Conservation (phyloP, 1,140 invertebrate genomes). For the Cepaea nemoralis region DNA sequence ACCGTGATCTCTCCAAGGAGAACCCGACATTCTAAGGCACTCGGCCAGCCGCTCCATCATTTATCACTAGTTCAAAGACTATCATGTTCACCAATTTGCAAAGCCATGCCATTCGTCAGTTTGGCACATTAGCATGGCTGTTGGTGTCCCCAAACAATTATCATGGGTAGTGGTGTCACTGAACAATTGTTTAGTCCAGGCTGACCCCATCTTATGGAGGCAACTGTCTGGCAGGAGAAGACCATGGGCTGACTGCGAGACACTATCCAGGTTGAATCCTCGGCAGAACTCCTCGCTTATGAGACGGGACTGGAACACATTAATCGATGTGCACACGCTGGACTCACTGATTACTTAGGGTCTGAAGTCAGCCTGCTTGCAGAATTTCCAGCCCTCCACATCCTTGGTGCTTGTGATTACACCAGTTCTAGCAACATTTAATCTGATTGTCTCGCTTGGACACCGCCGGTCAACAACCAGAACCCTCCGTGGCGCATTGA, state of each 20-base stretch:
- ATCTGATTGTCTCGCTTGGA: neutral
- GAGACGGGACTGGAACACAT: neutral
- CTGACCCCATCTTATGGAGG: too few species aligned
- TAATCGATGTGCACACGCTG: neutral
- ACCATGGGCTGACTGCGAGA: neutral
- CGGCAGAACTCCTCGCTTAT: neutral
- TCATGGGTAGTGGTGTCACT: too few species aligned
- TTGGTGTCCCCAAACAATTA: neutral
- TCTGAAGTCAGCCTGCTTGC: neutral
- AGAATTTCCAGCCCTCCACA: neutral
- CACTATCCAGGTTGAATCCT: neutral
- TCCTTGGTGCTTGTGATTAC: neutral
- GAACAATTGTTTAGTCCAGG: neutral
- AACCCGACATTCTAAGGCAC: too few species aligned
- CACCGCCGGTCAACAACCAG: neutral
- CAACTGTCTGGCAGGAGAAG: neutral
- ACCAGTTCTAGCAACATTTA: neutral
- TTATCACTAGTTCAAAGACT: too few species aligned
- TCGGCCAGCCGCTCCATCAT: too few species aligned
- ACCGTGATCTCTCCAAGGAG: too few species aligned
- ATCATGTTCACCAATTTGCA: too few species aligned
- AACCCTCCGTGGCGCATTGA: neutral
- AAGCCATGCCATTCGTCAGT: too few species aligned
- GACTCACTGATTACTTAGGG: neutral
- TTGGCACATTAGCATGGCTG: too few species aligned